These are phyloP conservation scores for Lordiphosa collinella DNA, from an alignment of 1,140 invertebrate species.

Conservation along the genomic window DNA sequence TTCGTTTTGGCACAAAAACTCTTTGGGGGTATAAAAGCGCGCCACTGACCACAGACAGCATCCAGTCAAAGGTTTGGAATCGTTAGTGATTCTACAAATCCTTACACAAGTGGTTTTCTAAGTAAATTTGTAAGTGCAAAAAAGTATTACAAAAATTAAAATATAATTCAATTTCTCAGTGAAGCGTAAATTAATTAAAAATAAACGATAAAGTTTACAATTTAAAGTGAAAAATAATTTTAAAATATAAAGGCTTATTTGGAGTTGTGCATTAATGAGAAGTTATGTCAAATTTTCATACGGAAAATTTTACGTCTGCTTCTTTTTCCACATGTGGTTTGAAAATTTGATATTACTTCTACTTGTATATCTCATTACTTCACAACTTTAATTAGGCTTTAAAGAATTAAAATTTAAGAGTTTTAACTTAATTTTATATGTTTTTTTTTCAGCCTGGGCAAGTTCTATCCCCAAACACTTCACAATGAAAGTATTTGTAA, in stretches of 20 bases:
- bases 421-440: conserved; percentile 23
- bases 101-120: conserved; percentile 59
- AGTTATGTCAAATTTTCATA: no score
- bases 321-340: no score
- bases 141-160: no score
- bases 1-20: conserved; percentile 80
- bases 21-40: conserved; percentile 83
- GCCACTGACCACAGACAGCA: conserved; percentile 83
- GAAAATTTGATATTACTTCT: no score
- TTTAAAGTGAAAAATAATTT: not conserved
- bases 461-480: conserved; percentile 39
- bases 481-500: conserved; percentile 78
- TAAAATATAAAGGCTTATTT: no score
- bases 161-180: no score
- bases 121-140: conserved; percentile 54
- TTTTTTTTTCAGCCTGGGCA: conserved; percentile 67
- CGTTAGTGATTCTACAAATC: conserved; percentile 77
- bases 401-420: not conserved
- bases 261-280: no score
- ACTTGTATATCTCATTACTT: no score
- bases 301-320: no score
- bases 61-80: conserved; percentile 83
- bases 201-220: not conserved
- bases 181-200: no score
- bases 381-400: no score